A percentile compares a stretch with the other conserved stretches of the same genome.
These are phyloP conservation scores for Drosophila lowei DNA, from an alignment of 1,140 invertebrate species.

Conservation along the genomic window DNA sequence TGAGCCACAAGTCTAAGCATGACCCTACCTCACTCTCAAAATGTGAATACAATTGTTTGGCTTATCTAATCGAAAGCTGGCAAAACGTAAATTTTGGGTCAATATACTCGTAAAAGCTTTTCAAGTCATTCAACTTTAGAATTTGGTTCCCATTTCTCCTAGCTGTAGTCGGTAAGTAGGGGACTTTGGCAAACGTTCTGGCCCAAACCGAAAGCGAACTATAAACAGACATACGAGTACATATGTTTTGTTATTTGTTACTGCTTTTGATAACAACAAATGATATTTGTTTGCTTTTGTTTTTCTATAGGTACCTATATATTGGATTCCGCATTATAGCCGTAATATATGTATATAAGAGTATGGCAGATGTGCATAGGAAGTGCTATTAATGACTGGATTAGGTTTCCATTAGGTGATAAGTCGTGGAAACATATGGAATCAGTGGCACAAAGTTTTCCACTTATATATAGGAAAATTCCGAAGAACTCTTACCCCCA, in stretches of 20 bases:
- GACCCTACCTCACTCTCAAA: constrained; percentile 15
- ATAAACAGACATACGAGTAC: constrained; percentile 28
- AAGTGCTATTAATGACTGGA: constrained; percentile 15
- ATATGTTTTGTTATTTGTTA: constrained; percentile 9
- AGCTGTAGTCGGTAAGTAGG: constrained; percentile 18
- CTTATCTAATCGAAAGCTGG: constrained; percentile 33
- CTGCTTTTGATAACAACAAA: constrained; percentile 44
- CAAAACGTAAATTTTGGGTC: constrained; percentile 27
- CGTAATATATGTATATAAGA: neutral
- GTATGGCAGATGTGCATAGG: constrained; percentile 33
- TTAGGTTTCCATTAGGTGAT: constrained; percentile 39
- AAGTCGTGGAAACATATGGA: constrained; percentile 11
- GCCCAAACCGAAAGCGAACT: constrained; percentile 12
- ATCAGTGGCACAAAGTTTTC: constrained; percentile 7
- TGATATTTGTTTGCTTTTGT: constrained; percentile 38
- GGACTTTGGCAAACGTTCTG: constrained; percentile 21
- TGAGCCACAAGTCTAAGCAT: constrained; percentile 24
- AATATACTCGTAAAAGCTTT: constrained; percentile 22
- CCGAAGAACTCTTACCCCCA: constrained; percentile 11
- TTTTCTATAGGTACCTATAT: constrained; percentile 25
- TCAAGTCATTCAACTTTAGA: constrained; percentile 40
- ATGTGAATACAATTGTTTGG: constrained; percentile 22
- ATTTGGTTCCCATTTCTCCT: neutral
- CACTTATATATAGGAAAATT: constrained; percentile 13
- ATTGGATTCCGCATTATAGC: neutral